These are phyloP conservation scores for Pipistrellus pipistrellus DNA, from an alignment of 2,797 vertebrate genomes.

Conservation along the genomic window DNA sequence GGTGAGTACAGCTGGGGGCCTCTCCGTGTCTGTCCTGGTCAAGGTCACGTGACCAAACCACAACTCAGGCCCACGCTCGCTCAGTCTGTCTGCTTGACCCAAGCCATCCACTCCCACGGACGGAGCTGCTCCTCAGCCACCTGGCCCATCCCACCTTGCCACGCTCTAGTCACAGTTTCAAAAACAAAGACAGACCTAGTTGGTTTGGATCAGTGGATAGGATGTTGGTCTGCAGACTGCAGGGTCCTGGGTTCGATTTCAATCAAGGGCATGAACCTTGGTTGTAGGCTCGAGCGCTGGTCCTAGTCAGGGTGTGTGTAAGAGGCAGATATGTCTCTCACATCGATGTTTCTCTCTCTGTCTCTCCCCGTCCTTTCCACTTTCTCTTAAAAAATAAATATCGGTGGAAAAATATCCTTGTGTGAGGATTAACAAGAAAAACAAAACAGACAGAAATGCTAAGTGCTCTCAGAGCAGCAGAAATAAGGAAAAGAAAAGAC, in stretches of 20 bases:
- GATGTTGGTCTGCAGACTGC: too few species aligned
- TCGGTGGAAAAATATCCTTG: too few species aligned
- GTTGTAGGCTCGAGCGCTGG: too few species aligned
- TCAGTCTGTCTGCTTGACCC: background rate
- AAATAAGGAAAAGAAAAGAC: background rate
- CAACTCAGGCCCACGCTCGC: background rate
- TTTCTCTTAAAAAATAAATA: too few species aligned
- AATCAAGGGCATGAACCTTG: too few species aligned
- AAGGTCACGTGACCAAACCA: background rate
- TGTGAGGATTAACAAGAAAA: too few species aligned
- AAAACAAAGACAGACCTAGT: background rate
- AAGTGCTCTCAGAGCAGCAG: background rate
- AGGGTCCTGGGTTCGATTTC: too few species aligned
- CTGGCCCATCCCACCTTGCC: fast-evolving
- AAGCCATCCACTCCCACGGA: fast-evolving
- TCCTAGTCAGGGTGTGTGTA: too few species aligned
- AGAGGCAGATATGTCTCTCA: too few species aligned
- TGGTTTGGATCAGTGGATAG: too few species aligned
- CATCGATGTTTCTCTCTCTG: too few species aligned
- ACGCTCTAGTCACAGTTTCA: background rate
- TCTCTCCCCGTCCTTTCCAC: too few species aligned
- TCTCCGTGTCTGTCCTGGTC: fast-evolving
- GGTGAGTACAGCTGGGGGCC: conserved; percentile 87
- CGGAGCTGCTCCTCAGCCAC: background rate
- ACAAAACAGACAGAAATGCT: background rate